Evolutionary conservation across 2,888 invertebrate species (phyloP).

Genomic region (Meteorus colon): DNA sequence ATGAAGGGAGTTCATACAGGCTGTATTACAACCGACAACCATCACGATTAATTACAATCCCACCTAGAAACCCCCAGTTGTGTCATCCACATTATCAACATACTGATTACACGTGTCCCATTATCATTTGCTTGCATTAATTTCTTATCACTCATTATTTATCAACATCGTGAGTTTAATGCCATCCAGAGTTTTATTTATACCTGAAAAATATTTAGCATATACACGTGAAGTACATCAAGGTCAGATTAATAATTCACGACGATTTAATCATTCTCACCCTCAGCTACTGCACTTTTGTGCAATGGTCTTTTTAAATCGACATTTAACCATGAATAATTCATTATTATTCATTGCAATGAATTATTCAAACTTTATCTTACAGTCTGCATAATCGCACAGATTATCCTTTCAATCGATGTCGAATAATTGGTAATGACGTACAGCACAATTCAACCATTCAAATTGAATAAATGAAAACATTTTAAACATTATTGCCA

Average conservation of each 20-base stretch:
- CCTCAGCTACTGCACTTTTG: neutral
- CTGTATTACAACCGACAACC: too few relatives aligned
- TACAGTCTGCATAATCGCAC: neutral
- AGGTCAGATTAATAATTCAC: slow-evolving; percentile 5
- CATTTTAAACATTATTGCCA: neutral
- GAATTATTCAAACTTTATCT: slow-evolving; percentile 6
- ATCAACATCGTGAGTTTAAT: too few relatives aligned
- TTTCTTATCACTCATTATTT: too few relatives aligned
- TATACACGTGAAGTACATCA: slow-evolving; percentile 10
- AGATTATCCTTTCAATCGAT: neutral
- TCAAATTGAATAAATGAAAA: too few relatives aligned
- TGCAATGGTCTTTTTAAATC: neutral
- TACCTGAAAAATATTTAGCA: slow-evolving; percentile 16
- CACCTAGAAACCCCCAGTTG: too few relatives aligned
- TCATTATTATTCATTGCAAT: neutral
- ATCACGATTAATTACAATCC: too few relatives aligned
- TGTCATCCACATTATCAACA: too few relatives aligned
- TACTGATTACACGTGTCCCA: too few relatives aligned
- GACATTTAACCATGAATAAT: slow-evolving; percentile 5
- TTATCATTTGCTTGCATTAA: too few relatives aligned
- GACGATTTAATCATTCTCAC: neutral
- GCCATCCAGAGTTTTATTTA: too few relatives aligned
- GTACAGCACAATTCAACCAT: too few relatives aligned
- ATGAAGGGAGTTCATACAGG: too few relatives aligned
- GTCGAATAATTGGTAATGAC: neutral